Base-by-base conservation (phyloP, 2,888 invertebrate genomes). In the Aquatica leii region DNA sequence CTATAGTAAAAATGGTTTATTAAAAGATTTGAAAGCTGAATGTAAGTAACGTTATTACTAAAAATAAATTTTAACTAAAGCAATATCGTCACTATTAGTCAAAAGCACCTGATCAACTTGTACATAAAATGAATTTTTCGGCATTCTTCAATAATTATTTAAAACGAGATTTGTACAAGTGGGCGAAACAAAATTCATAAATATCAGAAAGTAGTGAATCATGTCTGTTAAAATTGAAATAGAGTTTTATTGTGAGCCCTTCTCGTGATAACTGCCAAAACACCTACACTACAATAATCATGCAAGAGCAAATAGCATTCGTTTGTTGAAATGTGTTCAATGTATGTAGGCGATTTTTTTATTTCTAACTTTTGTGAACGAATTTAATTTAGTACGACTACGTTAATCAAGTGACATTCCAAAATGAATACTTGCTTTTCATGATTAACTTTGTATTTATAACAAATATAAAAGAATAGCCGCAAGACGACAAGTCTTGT, bases 401-500 rank as follows among this genome's bases (percentile, higher is more conserved):
- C 24, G 24, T 24, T 24, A 2, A 4, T 24, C 24, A 24, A 6
- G 24, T 2, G 24, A 24, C 24, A 24, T 24, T 24, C 24, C 24
- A 4, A 24, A 24, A 24, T 24, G 6, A 24, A 24, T 24, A 2
- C 24, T 24, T 24, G 2, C 24, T 24, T 24, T 24, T 24, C 6
- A 24, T 24, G 24, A 6, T 24, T 6, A 24, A 24, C 4, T 6
- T 24, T 24, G 6, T 24, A 24, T 24, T 24, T 24, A 6, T 15
- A 41, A 12, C 41, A 40, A 41, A 20, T 54, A 52, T 15, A 43
- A 54, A 52, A 46, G 54, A 60, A 60, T 60, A 54, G 54, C 54
- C 60, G 49, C 60, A 60, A 54, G 60, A 60, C 60, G 40, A 18
- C 60, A 41, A 54, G 60, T 50, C 54, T 21, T 37, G 24, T 52